Conservation (phyloP, 2,888 invertebrate genomes). For the Ophioninae sp. region DNA sequence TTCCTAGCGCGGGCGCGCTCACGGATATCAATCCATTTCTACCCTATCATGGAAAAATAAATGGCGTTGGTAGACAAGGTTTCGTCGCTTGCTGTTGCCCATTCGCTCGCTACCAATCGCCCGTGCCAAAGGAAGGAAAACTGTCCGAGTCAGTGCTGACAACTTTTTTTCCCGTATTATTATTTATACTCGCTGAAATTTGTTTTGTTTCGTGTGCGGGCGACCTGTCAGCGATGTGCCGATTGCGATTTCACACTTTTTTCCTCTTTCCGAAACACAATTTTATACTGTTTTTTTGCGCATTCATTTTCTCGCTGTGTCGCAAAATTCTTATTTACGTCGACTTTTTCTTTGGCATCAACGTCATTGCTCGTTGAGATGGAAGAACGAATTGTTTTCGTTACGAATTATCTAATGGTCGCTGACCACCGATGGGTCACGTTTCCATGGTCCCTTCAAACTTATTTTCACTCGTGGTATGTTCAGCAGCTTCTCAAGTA, state of each 20-base stretch:
- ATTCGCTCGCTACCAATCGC: slow-evolving; percentile 78
- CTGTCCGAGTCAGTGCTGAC: slow-evolving; percentile 80
- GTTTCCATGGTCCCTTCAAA: neutral
- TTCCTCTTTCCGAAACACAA: neutral
- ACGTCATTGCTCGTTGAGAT: neutral
- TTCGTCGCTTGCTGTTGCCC: slow-evolving; percentile 61
- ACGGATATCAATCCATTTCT: slow-evolving; percentile 14
- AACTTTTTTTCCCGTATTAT: slow-evolving; percentile 74
- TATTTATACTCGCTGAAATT: slow-evolving; percentile 50
- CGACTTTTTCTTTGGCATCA: neutral
- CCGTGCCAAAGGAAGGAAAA: slow-evolving; percentile 75
- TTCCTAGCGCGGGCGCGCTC: neutral
- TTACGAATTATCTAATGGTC: slow-evolving; percentile 6
- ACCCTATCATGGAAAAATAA: slow-evolving; percentile 65
- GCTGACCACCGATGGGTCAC: neutral
- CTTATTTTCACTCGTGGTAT: neutral
- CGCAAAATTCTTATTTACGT: neutral
- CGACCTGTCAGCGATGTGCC: neutral
- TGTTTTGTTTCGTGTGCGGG: slow-evolving; percentile 28
- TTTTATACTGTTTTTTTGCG: slow-evolving; percentile 29
- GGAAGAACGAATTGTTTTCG: neutral
- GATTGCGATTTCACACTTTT: slow-evolving; percentile 4
- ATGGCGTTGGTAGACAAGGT: slow-evolving; percentile 73
- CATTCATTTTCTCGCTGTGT: slow-evolving; percentile 11
- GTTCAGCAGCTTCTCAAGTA: slow-evolving; percentile 61